phyloP scores from a whole-genome alignment of 1,140 invertebrate genomes.

The Dendrolimus punctatus region DNA sequence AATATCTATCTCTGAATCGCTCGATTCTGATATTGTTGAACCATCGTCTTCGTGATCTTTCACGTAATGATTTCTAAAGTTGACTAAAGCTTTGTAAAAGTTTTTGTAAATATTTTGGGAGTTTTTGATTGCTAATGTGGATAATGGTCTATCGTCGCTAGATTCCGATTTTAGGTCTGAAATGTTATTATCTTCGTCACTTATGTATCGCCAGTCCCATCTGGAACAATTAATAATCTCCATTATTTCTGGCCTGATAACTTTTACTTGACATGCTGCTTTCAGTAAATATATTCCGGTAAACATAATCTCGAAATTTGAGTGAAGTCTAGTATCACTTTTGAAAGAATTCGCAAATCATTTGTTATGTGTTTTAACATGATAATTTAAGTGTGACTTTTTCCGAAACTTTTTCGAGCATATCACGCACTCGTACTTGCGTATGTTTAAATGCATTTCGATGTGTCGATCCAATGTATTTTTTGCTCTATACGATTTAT shows the following conservation, averaged over 20 bases:
- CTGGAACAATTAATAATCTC: slow-evolving; percentile 48
- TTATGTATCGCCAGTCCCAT: slow-evolving; percentile 14
- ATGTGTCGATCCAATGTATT: slow-evolving; percentile 41
- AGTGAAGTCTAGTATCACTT: too few species aligned
- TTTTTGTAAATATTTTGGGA: slow-evolving; percentile 22
- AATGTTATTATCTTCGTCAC: neutral
- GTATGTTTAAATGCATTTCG: slow-evolving; percentile 41
- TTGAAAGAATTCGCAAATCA: too few species aligned
- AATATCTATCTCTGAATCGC: slow-evolving; percentile 19
- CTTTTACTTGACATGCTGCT: too few species aligned
- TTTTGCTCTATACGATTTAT: slow-evolving; percentile 42
- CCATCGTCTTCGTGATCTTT: slow-evolving; percentile 24
- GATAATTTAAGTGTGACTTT: slow-evolving; percentile 40
- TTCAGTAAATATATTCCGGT: too few species aligned
- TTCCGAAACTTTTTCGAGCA: slow-evolving; percentile 67
- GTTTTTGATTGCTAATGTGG: slow-evolving; percentile 22
- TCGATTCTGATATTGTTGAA: slow-evolving; percentile 34
- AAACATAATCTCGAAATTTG: too few species aligned
- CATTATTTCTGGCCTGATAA: slow-evolving; percentile 11
- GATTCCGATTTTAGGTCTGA: slow-evolving; percentile 6
- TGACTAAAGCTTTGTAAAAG: slow-evolving; percentile 41
- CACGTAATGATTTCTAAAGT: slow-evolving; percentile 42
- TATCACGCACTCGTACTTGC: slow-evolving; percentile 67
- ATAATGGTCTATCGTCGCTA: slow-evolving; percentile 36
- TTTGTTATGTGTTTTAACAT: slow-evolving; percentile 32